Conservation (phyloP, 2,113 vertebrate species). For the Calcarius ornatus region DNA sequence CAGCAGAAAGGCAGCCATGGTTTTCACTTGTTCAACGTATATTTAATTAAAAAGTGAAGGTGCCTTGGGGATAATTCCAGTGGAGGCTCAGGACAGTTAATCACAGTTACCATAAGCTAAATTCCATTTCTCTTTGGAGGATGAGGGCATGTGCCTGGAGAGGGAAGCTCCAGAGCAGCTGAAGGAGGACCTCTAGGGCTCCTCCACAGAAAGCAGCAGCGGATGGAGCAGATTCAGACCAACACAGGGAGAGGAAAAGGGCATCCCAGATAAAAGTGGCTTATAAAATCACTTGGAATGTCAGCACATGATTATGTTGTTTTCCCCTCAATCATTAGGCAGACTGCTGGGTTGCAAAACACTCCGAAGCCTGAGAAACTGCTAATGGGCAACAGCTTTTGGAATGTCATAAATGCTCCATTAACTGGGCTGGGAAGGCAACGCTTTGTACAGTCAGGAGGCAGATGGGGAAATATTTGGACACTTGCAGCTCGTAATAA, state of each 20-base stretch:
- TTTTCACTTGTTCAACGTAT: neutral
- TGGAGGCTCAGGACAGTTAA: neutral
- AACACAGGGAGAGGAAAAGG: neutral
- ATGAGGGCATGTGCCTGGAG: rapidly evolving
- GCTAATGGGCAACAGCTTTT: conserved; percentile 67
- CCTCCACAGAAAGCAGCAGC: neutral
- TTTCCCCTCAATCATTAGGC: conserved; percentile 57
- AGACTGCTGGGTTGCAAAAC: conserved; percentile 58
- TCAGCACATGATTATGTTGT: conserved; percentile 67
- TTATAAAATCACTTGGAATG: conserved; percentile 63
- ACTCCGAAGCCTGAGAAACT: conserved; percentile 49
- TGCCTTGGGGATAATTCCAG: neutral
- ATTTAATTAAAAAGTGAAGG: neutral
- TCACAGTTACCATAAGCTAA: neutral
- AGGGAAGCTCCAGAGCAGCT: neutral
- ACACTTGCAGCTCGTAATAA: conserved; percentile 3
- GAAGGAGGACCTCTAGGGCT: neutral
- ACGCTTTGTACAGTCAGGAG: neutral
- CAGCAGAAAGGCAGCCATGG: neutral
- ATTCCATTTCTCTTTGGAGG: neutral
- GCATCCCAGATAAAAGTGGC: conserved; percentile 41
- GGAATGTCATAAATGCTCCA: conserved; percentile 47
- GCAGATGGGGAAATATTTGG: conserved; percentile 30
- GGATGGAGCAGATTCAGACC: neutral
- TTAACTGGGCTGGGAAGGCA: conserved; percentile 32